Evolutionary conservation across 2,888 invertebrate genomes (phyloP).

Genomic region (Iphiclides podalirius): DNA sequence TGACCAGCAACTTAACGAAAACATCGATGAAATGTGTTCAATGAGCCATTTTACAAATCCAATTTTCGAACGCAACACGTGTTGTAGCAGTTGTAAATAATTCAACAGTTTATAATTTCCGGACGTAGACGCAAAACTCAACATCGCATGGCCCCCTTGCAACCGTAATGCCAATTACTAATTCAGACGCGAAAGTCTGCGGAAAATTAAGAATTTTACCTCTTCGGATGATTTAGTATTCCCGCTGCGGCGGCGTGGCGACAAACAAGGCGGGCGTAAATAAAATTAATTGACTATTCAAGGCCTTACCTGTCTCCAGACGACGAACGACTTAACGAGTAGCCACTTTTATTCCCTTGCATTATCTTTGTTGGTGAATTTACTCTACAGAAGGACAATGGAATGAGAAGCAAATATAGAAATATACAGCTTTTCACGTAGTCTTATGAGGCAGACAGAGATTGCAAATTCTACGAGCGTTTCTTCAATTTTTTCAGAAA

Average conservation of each 20-base stretch:
- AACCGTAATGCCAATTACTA: slow-evolving; percentile 27
- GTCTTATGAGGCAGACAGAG: no score
- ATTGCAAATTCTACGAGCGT: no score
- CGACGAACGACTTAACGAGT: slow-evolving; percentile 28
- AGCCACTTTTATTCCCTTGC: slow-evolving; percentile 25
- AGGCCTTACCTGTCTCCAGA: slow-evolving; percentile 36
- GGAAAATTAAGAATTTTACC: slow-evolving; percentile 37
- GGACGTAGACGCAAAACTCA: not conserved
- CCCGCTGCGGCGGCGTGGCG: slow-evolving; percentile 31
- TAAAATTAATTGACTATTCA: slow-evolving; percentile 53
- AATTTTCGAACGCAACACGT: no score
- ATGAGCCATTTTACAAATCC: no score
- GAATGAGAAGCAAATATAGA: no score
- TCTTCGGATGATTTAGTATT: slow-evolving; percentile 36
- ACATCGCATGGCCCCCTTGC: slow-evolving; percentile 3
- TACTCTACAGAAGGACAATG: slow-evolving; percentile 1
- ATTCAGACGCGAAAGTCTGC: slow-evolving; percentile 32
- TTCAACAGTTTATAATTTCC: not conserved
- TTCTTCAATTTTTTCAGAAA: no score
- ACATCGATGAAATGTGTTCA: no score
- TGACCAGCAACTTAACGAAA: no score
- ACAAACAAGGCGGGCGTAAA: slow-evolving; percentile 40
- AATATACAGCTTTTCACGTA: no score
- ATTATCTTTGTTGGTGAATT: slow-evolving; percentile 17
- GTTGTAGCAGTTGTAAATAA: not conserved